A percentile compares a stretch with the other conserved stretches of the same genome.
Conservation (phyloP, 2,113 vertebrate species). For the Pogonocichla stellata region DNA sequence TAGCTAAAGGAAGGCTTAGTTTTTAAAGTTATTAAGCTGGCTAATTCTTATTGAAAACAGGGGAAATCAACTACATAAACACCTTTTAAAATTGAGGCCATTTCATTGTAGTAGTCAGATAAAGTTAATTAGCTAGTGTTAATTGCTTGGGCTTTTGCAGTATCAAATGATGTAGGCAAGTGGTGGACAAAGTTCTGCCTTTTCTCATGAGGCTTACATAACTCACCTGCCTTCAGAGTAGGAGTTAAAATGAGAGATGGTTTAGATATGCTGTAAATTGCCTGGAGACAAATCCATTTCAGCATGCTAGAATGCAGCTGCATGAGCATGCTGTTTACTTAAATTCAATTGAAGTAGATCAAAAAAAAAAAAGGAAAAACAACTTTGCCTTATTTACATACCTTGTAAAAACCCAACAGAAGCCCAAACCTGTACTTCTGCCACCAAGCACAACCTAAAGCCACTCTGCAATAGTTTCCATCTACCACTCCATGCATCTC, state of each 20-base stretch:
- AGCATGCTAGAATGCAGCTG: not conserved
- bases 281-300: not conserved
- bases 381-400: not conserved
- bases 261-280: not conserved
- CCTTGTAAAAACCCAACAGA: not conserved
- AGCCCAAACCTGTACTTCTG: not conserved
- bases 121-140: not conserved
- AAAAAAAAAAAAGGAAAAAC: not conserved
- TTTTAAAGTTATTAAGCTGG: not conserved
- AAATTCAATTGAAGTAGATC: not conserved
- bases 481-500: not conserved
- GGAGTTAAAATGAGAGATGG: not conserved
- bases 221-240: not conserved
- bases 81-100: not conserved
- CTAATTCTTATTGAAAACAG: not conserved
- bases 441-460: not conserved
- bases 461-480: not conserved
- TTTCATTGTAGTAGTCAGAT: not conserved
- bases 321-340: not conserved
- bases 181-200: not conserved
- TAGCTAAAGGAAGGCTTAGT: not conserved
- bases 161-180: not conserved
- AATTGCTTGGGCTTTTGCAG: not conserved
- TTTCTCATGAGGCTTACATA: not conserved
- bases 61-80: not conserved